Conservation (phyloP, 2,113 vertebrate genomes). For the Hemiscyllium ocellatum region DNA sequence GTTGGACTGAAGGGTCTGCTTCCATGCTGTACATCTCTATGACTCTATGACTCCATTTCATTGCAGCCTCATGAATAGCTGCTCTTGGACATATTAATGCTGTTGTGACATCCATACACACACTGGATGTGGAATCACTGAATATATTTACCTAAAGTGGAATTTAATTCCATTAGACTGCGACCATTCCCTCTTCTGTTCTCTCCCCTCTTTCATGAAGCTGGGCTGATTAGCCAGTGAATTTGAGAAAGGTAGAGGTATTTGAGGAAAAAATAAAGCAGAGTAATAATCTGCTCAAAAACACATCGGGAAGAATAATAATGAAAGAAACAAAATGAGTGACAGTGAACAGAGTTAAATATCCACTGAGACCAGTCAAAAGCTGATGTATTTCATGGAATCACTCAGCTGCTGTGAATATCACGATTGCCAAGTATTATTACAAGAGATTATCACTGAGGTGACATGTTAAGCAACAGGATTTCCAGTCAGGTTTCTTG, state of each 20-base stretch:
- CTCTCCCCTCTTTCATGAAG: background rate
- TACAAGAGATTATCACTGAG: slow-evolving; percentile 8
- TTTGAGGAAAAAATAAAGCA: background rate
- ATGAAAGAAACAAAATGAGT: background rate
- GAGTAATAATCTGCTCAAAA: background rate
- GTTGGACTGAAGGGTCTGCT: no score
- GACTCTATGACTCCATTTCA: background rate
- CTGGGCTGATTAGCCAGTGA: background rate
- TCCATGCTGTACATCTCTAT: no score
- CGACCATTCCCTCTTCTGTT: background rate
- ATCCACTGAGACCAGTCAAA: background rate
- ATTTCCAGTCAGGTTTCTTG: background rate
- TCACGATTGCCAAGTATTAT: background rate
- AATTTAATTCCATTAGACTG: background rate
- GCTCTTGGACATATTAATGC: background rate
- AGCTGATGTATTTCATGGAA: background rate
- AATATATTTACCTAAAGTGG: background rate
- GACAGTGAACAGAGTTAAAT: background rate
- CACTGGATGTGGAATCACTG: background rate
- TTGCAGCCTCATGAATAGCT: background rate
- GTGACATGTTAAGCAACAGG: background rate
- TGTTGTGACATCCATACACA: background rate
- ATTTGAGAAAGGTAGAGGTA: background rate
- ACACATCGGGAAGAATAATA: background rate
- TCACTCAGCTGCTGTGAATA: background rate